These are phyloP conservation scores for Venustaconcha ellipsiformis DNA, from an alignment of 1,140 invertebrate species.

Conservation along the genomic window DNA sequence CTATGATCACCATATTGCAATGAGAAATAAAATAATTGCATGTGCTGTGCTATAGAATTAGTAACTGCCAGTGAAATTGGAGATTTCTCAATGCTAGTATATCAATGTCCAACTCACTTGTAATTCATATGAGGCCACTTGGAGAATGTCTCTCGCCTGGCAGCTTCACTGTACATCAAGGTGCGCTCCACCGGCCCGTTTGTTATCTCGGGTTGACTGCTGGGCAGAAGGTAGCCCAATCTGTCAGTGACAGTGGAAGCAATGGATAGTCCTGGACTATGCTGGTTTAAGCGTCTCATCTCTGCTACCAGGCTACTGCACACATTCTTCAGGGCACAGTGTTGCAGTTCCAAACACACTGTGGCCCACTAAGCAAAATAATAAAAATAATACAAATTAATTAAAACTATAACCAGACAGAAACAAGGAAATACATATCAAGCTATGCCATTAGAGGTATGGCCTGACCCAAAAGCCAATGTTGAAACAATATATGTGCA, in stretches of 20 bases:
- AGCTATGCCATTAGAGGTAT: no score
- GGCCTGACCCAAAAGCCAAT: no score
- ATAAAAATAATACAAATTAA: conserved; percentile 9
- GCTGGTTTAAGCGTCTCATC: conserved; percentile 83
- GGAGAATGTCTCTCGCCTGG: conserved; percentile 88
- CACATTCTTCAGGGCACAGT: conserved; percentile 82
- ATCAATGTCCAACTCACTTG: conserved; percentile 76
- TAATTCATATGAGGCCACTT: conserved; percentile 98
- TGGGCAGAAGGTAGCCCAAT: conserved; percentile 79
- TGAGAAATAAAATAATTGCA: no score
- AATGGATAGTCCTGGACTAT: conserved; percentile 86
- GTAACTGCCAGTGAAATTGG: no score
- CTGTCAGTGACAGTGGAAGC: conserved; percentile 90
- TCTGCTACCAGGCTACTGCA: conserved; percentile 83
- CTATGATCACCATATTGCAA: no score
- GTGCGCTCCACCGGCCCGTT: conserved; percentile 58
- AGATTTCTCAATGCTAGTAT: no score
- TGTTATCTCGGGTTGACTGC: conserved; percentile 42
- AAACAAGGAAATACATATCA: no score
- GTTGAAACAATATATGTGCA: no score
- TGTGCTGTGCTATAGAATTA: no score
- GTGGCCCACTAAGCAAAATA: conserved; percentile 85
- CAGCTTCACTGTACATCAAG: conserved; percentile 90
- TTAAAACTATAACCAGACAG: background rate
- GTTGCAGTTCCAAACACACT: conserved; percentile 83